phyloP scores from a whole-genome alignment of 2,113 vertebrate species.

The Hippocampus guttulatus region DNA sequence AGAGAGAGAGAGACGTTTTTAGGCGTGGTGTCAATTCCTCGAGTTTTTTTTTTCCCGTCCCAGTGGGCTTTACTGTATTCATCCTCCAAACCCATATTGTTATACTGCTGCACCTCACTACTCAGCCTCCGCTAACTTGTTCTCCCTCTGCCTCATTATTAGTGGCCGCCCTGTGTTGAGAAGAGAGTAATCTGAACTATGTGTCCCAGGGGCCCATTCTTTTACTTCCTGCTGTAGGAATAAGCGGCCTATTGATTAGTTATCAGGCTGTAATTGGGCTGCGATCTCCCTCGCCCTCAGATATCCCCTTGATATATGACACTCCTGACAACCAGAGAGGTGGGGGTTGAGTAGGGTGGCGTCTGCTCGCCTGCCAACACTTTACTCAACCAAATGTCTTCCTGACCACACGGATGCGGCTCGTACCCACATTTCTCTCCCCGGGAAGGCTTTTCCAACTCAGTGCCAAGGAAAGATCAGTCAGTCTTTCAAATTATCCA shows the following conservation, averaged over 20 bases:
- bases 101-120: not conserved
- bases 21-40: no score
- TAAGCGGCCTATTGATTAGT: conserved; percentile 99
- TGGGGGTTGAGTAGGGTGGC: conserved; percentile 68
- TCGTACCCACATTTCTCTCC: conserved; percentile 43
- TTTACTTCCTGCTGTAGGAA: conserved; percentile 99
- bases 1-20: no score
- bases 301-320: conserved; percentile 90
- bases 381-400: conserved; percentile 71
- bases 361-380: conserved; percentile 74
- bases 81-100: not conserved
- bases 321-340: conserved; percentile 90
- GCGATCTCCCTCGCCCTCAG: conserved; percentile 87
- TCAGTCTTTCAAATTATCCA: conserved; percentile 61
- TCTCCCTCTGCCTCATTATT: conserved; percentile 81
- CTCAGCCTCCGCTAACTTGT: conserved; percentile 7
- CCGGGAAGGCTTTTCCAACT: conserved; percentile 51
- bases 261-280: conserved; percentile 99
- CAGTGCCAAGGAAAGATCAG: conserved; percentile 51
- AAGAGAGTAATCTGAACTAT: conserved; percentile 98
- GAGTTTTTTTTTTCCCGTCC: no score
- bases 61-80: not conserved
- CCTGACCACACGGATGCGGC: conserved; percentile 59
- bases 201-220: conserved; percentile 93
- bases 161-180: conserved; percentile 88